These are phyloP conservation scores for Drosophila kikkawai DNA, from an alignment of 1,140 invertebrate species.

Conservation along the genomic window DNA sequence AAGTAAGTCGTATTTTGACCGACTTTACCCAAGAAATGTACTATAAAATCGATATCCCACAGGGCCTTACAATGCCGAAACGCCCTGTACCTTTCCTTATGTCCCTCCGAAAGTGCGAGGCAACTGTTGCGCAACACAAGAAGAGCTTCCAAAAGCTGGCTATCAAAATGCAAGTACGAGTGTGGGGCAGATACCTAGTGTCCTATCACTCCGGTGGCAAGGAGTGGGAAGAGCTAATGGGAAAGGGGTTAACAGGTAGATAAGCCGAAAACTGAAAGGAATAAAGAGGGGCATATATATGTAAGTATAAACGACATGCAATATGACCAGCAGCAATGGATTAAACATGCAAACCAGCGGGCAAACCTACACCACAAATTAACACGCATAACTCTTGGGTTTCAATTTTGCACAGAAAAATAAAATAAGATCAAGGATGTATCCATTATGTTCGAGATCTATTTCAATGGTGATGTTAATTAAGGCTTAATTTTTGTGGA, in stretches of 20 bases:
- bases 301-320: conserved; percentile 56
- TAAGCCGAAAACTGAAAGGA: conserved; percentile 46
- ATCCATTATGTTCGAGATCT: neutral
- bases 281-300: conserved; percentile 14
- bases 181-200: conserved; percentile 21
- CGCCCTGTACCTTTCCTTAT: conserved; percentile 17
- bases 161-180: conserved; percentile 22
- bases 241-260: conserved; percentile 22
- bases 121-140: conserved; percentile 56
- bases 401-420: conserved; percentile 27
- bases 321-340: conserved; percentile 51
- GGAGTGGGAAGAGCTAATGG: conserved; percentile 5
- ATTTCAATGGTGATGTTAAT: neutral
- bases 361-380: conserved; percentile 66
- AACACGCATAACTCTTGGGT: conserved; percentile 36
- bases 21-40: conserved; percentile 10
- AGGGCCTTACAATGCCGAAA: conserved; percentile 20
- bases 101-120: neutral
- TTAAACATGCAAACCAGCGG: conserved; percentile 68
- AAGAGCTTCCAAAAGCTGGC: conserved; percentile 2
- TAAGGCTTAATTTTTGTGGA: neutral
- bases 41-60: conserved; percentile 30
- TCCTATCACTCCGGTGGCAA: conserved; percentile 17
- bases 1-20: conserved; percentile 4
- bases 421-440: conserved; percentile 3